phyloP scores from a whole-genome alignment of 2,113 vertebrate species.

The Pholis gunnellus region DNA sequence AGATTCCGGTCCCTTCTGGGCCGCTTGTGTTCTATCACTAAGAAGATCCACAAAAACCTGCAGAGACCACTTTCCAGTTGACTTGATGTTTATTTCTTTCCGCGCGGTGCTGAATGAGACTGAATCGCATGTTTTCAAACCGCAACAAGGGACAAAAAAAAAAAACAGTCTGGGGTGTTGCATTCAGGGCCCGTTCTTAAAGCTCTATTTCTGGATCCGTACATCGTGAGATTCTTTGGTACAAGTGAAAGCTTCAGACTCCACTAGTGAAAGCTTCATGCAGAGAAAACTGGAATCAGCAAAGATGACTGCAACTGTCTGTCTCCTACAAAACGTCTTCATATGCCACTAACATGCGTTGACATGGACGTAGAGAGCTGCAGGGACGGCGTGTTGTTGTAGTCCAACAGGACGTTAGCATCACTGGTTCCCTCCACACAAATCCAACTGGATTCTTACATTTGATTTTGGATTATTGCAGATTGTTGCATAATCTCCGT shows the following conservation, averaged over 20 bases:
- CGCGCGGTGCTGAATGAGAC: conserved; percentile 38
- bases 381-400: too few relatives aligned
- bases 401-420: too few relatives aligned
- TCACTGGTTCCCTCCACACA: too few relatives aligned
- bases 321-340: too few relatives aligned
- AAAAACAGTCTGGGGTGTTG: not conserved
- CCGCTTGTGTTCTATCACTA: conserved; percentile 22
- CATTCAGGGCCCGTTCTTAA: not conserved
- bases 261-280: too few relatives aligned
- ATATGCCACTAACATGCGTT: too few relatives aligned
- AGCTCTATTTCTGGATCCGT: conserved; percentile 26
- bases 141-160: not conserved
- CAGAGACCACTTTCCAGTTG: conserved; percentile 52
- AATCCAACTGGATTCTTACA: too few relatives aligned
- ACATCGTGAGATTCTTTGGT: not conserved
- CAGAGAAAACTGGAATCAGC: too few relatives aligned
- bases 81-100: conserved; percentile 58
- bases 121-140: conserved; percentile 39
- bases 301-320: too few relatives aligned
- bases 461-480: too few relatives aligned
- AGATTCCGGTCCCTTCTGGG: conserved; percentile 45
- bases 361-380: too few relatives aligned
- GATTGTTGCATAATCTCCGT: too few relatives aligned
- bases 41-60: not conserved
- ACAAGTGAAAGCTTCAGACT: not conserved